phyloP scores from a whole-genome alignment of 2,797 vertebrate genomes.

The Psittacula echo region DNA sequence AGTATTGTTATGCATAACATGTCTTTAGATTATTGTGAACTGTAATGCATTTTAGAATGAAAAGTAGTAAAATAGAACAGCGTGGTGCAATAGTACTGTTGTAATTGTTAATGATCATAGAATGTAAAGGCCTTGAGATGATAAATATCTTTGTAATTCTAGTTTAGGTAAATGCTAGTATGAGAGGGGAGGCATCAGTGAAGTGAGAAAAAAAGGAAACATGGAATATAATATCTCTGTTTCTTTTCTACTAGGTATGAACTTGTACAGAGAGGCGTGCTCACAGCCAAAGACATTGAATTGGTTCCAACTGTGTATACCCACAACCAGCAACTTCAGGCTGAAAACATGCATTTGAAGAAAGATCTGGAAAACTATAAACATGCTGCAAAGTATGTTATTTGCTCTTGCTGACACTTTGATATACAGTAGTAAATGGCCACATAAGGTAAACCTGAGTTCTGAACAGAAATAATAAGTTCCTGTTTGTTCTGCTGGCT shows the following conservation, averaged over 20 bases:
- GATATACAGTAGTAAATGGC: neutral
- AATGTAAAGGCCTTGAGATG: neutral
- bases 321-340: slow-evolving; percentile 81
- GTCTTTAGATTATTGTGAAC: neutral
- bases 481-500: neutral
- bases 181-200: neutral
- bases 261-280: slow-evolving; percentile 78
- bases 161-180: neutral
- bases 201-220: neutral
- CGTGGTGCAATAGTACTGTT: neutral
- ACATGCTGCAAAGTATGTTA: slow-evolving; percentile 74
- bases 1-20: neutral
- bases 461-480: neutral
- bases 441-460: neutral
- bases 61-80: neutral
- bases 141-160: neutral
- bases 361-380: slow-evolving; percentile 82
- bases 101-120: neutral
- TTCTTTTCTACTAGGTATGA: slow-evolving; percentile 79
- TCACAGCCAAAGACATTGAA: slow-evolving; percentile 53
- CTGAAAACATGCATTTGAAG: slow-evolving; percentile 78
- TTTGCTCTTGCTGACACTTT: neutral
- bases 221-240: neutral
- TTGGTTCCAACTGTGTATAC: slow-evolving; percentile 81
- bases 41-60: neutral